phyloP scores from a whole-genome alignment of 2,113 vertebrate species.

The Mormoops blainvillei region DNA sequence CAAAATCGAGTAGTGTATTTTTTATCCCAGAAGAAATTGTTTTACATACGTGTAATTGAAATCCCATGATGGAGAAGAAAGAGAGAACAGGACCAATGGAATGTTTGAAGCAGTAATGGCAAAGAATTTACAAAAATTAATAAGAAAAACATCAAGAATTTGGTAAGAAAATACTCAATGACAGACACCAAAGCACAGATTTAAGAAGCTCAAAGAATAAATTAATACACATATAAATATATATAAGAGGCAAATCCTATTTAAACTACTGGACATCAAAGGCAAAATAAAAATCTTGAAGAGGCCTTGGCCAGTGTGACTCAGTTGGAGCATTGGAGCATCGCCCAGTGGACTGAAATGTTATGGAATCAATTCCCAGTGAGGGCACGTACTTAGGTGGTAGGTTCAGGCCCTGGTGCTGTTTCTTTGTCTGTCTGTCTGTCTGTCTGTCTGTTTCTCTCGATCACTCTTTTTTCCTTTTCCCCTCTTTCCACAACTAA shows the following conservation, averaged over 20 bases:
- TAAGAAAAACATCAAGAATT: neutral
- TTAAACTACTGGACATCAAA: neutral
- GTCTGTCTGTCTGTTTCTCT: no score
- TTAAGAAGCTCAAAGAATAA: neutral
- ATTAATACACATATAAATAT: neutral
- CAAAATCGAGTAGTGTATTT: neutral
- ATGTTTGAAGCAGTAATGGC: neutral
- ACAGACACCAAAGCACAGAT: neutral
- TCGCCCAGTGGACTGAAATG: no score
- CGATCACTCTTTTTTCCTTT: no score
- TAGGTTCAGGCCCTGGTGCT: no score
- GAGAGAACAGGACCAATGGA: neutral
- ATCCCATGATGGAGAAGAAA: neutral
- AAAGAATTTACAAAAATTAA: neutral
- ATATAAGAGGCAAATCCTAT: neutral
- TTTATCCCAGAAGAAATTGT: neutral
- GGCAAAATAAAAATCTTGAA: neutral
- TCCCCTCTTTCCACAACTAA: no score
- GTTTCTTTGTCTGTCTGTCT: no score
- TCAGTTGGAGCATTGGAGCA: no score
- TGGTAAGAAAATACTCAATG: neutral
- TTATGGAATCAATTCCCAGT: no score
- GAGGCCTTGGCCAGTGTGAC: no score
- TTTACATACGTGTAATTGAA: neutral
- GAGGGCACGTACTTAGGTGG: no score